Conservation (phyloP, 2,797 vertebrate species). For the Lemur catta region DNA sequence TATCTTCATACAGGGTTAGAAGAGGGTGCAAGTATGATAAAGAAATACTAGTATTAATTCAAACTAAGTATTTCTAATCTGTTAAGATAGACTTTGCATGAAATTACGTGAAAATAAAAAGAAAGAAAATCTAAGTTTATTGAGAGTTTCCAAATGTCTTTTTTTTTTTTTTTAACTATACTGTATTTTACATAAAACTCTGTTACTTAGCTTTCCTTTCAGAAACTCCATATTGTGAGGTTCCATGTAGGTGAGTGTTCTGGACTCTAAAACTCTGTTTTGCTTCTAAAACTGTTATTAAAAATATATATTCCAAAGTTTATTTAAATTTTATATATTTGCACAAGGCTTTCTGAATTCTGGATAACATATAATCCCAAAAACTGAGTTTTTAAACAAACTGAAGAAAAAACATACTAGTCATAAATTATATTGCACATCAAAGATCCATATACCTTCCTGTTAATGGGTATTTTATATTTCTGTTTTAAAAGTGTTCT, state of each 20-base stretch:
- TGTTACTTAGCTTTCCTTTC: neutral
- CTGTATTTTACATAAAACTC: neutral
- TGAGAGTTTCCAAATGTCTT: neutral
- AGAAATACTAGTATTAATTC: neutral
- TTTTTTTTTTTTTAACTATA: neutral
- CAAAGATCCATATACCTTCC: neutral
- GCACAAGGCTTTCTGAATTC: neutral
- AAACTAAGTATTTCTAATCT: neutral
- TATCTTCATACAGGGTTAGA: neutral
- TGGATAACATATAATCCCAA: neutral
- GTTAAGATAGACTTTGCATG: neutral
- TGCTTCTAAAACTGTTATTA: neutral
- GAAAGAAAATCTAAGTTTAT: neutral
- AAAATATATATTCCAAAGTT: neutral
- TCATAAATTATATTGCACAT: neutral
- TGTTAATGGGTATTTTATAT: neutral
- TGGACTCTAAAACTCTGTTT: neutral
- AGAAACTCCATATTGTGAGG: neutral
- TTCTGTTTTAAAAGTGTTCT: neutral
- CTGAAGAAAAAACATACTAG: neutral
- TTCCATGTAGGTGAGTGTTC: neutral
- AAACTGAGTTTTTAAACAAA: neutral
- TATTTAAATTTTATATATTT: neutral
- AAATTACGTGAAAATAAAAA: neutral
- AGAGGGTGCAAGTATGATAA: neutral